Conservation (phyloP, 1,140 invertebrate species). For the Sycophaga agraensis region DNA sequence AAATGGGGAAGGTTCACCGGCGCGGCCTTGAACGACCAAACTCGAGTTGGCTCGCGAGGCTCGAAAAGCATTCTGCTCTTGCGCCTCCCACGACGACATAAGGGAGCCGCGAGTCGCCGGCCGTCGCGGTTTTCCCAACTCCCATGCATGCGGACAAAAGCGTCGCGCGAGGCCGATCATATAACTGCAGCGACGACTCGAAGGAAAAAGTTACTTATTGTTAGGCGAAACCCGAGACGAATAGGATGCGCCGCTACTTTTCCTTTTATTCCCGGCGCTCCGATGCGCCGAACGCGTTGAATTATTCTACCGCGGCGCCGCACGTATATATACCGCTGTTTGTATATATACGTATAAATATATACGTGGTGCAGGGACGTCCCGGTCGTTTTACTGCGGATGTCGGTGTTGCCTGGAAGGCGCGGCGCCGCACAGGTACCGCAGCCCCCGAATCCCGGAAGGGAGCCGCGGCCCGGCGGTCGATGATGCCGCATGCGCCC, state of each 20-base stretch:
- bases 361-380: too few relatives aligned
- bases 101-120: too few relatives aligned
- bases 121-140: slow-evolving; percentile 6
- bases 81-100: too few relatives aligned
- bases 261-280: slow-evolving; percentile 15
- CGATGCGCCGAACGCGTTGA: slow-evolving; percentile 2
- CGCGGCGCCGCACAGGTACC: background rate
- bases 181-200: slow-evolving; percentile 39
- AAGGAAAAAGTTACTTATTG: slow-evolving; percentile 35
- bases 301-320: too few relatives aligned
- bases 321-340: too few relatives aligned
- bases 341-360: too few relatives aligned
- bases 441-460: background rate
- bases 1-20: too few relatives aligned
- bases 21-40: too few relatives aligned
- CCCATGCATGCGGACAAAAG: slow-evolving; percentile 39
- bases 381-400: slow-evolving; percentile 16
- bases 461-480: too few relatives aligned
- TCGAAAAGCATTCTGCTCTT: too few relatives aligned
- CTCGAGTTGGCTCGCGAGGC: too few relatives aligned
- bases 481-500: too few relatives aligned
- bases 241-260: slow-evolving; percentile 37
- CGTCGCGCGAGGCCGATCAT: slow-evolving; percentile 39
- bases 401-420: slow-evolving; percentile 13
- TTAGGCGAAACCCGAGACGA: slow-evolving; percentile 42